A percentile compares a stretch with the other conserved stretches of the same genome.
Conservation (phyloP, 2,113 vertebrate species). For the Aldabrachelys gigantea region DNA sequence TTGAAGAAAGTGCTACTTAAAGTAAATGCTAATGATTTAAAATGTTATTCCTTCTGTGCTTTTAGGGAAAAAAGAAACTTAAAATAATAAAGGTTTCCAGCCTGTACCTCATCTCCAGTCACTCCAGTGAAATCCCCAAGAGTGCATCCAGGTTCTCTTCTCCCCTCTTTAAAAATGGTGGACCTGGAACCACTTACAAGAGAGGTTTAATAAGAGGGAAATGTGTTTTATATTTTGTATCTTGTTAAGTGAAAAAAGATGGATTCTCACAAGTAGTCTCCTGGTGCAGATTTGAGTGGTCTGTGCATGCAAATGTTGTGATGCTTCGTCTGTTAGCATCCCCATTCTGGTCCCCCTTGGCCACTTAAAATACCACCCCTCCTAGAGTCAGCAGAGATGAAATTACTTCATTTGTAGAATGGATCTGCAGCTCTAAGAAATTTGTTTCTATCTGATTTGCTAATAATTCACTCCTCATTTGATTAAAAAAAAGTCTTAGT, state of each 20-base stretch:
- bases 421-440: conserved; percentile 77
- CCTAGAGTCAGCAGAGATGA: conserved; percentile 67
- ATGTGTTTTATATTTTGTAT: conserved; percentile 88
- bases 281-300: conserved; percentile 80
- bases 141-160: conserved; percentile 73
- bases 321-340: conserved; percentile 76
- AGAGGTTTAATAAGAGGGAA: conserved; percentile 85
- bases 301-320: conserved; percentile 75
- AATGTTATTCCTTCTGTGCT: conserved; percentile 84
- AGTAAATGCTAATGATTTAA: conserved; percentile 82
- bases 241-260: conserved; percentile 86
- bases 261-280: conserved; percentile 84
- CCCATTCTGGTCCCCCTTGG: conserved; percentile 72
- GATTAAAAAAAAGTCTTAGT: conserved; percentile 28
- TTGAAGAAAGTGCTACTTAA: conserved; percentile 78
- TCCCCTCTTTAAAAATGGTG: conserved; percentile 81
- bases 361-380: conserved; percentile 76
- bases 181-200: conserved; percentile 85
- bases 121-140: conserved; percentile 78
- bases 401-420: conserved; percentile 80
- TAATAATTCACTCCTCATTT: conserved; percentile 79
- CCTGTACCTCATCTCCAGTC: conserved; percentile 85
- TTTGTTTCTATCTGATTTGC: conserved; percentile 79
- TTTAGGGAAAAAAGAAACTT: conserved; percentile 73
- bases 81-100: conserved; percentile 80